Base-by-base conservation (phyloP, 1,140 invertebrate species). In the Ceratitis capitata region DNA sequence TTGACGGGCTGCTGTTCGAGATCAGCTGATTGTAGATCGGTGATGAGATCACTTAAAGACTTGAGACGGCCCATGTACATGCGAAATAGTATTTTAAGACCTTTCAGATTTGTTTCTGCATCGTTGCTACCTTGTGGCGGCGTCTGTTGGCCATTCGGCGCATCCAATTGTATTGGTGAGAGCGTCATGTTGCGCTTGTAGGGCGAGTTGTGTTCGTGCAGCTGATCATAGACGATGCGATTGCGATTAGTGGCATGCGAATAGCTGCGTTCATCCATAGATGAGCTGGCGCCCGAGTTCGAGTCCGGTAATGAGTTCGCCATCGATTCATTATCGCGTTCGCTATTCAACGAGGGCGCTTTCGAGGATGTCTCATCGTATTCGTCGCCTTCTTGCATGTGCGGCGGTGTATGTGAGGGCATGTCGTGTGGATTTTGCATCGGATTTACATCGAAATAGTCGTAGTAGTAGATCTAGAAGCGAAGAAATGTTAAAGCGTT, bases 41-140 rank as follows among this genome's bases (percentile, higher is more conserved):
- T 90, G 26, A 91, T 91, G 35, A 89, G 89, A 88, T 91, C 90
- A 86, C 89, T 90, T 2, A 91, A 86, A 0, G 88, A 87, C 78
- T 91, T 91, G 2, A 91, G 42, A 1, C 89, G 89, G 0, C 90
- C 90, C 88, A 91, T 89, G 84, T 91, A 91, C 90, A 91, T 91
- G 58, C 90, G 90, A 83, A 91, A 91, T 1, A 91, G 88, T 45
- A 91, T 91, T 87, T 91, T 91, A 0, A 91, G 87, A 1, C 90
- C 90, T 85, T 91, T 91, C 0, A 89, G 85, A 87, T 91, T 91
- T 0, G 85, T 89, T 26, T 87, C 88, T n/a, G 85, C 29, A 49
- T 85, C 85, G 39, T n/a, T 78, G n/a, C 14, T 78, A 45, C 39
- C 39, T 78, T 47, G 69, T 45, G 69, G 14, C 3, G 69, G n/a